phyloP scores from a whole-genome alignment of 2,888 invertebrate genomes.

The Harpagoxenus sublaevis region DNA sequence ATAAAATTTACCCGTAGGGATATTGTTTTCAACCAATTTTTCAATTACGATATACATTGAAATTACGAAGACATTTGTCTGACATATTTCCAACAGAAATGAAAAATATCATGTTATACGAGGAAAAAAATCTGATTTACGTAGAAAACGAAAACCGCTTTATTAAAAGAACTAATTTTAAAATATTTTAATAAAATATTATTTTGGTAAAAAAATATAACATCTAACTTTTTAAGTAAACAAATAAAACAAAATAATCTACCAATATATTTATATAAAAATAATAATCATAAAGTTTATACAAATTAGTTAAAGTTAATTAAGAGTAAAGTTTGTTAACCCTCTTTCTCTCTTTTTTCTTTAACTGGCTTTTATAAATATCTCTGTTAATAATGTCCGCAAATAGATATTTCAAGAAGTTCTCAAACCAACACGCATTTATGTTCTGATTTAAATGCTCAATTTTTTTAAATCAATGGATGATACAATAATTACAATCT shows the following conservation, averaged over 20 bases:
- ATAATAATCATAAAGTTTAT: neutral
- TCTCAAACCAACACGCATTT: neutral
- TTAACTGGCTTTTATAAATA: neutral
- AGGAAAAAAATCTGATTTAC: neutral
- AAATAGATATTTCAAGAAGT: neutral
- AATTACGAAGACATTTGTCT: neutral
- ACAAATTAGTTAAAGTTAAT: neutral
- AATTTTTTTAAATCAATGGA: neutral
- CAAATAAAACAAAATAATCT: neutral
- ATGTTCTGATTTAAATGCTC: neutral
- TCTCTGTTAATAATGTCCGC: neutral
- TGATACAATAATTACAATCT: neutral
- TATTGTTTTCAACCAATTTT: conserved; percentile 1
- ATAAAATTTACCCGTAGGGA: neutral
- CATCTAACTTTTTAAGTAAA: neutral
- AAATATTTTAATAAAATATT: neutral
- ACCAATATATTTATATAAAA: neutral
- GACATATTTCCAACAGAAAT: neutral
- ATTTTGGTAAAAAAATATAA: neutral
- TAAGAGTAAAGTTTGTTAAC: neutral
- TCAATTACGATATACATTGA: neutral
- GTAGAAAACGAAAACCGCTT: neutral
- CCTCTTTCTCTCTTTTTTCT: neutral
- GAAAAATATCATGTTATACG: neutral
- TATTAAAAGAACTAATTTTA: neutral